These are phyloP conservation scores for Scelioninae gen. 1 DNA, from an alignment of 2,888 invertebrate species.

Conservation along the genomic window DNA sequence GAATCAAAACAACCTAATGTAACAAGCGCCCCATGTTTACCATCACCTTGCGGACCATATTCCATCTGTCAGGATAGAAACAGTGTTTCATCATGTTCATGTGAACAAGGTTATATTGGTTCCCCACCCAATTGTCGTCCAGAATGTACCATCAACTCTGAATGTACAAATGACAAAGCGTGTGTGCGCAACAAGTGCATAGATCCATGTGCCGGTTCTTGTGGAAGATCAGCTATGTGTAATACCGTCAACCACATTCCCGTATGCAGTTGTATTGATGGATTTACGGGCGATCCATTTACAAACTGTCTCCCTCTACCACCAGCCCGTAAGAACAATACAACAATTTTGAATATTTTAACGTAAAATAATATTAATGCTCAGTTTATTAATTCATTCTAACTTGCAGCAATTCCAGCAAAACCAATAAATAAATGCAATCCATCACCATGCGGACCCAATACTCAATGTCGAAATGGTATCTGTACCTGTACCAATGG, in stretches of 20 bases:
- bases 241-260: constrained; percentile 91
- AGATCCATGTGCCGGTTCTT: constrained; percentile 93
- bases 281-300: constrained; percentile 87
- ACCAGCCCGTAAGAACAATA: constrained; percentile 32
- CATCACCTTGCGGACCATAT: constrained; percentile 88
- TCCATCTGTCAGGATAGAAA: constrained; percentile 86
- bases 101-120: constrained; percentile 90
- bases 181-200: constrained; percentile 92
- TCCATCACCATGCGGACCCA: constrained; percentile 90
- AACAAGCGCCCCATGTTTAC: constrained; percentile 87
- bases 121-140: constrained; percentile 92
- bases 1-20: constrained; percentile 85
- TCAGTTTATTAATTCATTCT: background rate
- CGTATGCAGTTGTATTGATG: constrained; percentile 90
- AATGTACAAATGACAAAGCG: constrained; percentile 89
- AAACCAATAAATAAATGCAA: constrained; percentile 86
- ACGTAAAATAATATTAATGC: too few species aligned
- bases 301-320: constrained; percentile 19
- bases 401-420: constrained; percentile 75
- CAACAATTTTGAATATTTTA: too few species aligned
- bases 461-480: constrained; percentile 87
- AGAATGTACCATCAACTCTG: constrained; percentile 90
- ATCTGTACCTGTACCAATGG: constrained; percentile 82
- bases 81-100: constrained; percentile 90
- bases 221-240: constrained; percentile 88